A percentile compares a stretch with the other conserved stretches of the same genome.
phyloP scores from a whole-genome alignment of 2,113 vertebrate species.

The Platanista minor region DNA sequence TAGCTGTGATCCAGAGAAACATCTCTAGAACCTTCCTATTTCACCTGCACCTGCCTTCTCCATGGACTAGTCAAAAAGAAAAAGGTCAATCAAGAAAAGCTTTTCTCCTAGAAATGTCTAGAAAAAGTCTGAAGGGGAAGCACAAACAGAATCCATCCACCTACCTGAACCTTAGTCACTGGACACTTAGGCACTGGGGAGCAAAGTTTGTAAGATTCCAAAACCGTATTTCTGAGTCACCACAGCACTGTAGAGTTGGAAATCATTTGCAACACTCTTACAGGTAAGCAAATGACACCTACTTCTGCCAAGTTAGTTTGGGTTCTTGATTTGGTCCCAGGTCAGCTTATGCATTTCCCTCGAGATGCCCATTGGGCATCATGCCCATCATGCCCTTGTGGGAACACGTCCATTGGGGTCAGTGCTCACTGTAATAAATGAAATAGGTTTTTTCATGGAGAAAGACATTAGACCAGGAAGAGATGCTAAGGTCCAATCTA shows the following conservation, averaged over 20 bases:
- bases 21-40: slow-evolving; percentile 50
- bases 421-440: background rate
- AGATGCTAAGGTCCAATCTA: background rate
- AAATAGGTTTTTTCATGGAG: background rate
- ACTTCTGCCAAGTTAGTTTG: background rate
- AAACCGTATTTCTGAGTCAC: background rate
- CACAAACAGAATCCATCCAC: background rate
- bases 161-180: background rate
- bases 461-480: background rate
- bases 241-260: background rate
- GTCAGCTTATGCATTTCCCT: background rate
- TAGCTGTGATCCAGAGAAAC: slow-evolving; percentile 58
- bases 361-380: background rate
- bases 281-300: background rate
- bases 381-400: no score
- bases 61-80: slow-evolving; percentile 42
- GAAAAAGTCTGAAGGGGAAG: background rate
- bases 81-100: slow-evolving; percentile 58
- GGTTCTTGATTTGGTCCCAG: background rate
- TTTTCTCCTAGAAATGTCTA: slow-evolving; percentile 25
- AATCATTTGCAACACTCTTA: background rate
- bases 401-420: background rate
- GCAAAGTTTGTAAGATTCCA: background rate
- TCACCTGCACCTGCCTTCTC: slow-evolving; percentile 66
- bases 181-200: background rate